Percentiles rank a stretch among this genome's conserved stretches.
phyloP scores from a whole-genome alignment of 2,888 invertebrate species.

The Alcis repandata region DNA sequence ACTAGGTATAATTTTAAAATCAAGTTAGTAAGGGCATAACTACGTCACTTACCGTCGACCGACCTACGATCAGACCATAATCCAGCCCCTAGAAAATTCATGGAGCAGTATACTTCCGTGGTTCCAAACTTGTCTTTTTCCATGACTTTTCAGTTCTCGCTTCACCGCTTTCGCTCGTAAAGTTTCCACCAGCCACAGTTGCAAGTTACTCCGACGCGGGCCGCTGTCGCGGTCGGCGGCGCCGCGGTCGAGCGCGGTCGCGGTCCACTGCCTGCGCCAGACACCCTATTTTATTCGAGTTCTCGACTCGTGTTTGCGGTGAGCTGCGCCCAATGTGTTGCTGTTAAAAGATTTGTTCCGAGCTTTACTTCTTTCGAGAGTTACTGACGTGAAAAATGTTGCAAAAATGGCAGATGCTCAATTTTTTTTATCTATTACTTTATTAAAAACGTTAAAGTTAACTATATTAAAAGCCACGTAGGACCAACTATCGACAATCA shows the following conservation, averaged over 20 bases:
- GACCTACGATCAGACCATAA: too few species aligned
- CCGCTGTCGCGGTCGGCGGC: constrained; percentile 1
- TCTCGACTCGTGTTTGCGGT: constrained; percentile 14
- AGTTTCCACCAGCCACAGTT: not conserved
- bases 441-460: too few species aligned
- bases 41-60: too few species aligned
- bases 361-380: not conserved
- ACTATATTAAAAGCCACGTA: too few species aligned
- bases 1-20: too few species aligned
- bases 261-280: not conserved
- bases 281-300: constrained; percentile 9
- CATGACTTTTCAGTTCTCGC: not conserved
- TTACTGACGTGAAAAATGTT: not conserved
- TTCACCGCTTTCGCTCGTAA: not conserved
- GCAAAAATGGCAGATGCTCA: not conserved
- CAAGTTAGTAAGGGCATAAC: too few species aligned
- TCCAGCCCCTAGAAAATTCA: too few species aligned
- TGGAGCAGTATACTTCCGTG: too few species aligned
- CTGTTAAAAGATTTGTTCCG: constrained; percentile 4
- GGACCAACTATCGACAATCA: too few species aligned
- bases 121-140: not conserved
- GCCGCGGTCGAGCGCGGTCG: constrained; percentile 7
- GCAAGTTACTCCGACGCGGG: not conserved
- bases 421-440: not conserved
- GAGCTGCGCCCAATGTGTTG: constrained; percentile 1